A percentile compares a stretch with the other conserved stretches of the same genome.
phyloP scores from a whole-genome alignment of 2,113 vertebrate species.

The Heteronetta atricapilla region DNA sequence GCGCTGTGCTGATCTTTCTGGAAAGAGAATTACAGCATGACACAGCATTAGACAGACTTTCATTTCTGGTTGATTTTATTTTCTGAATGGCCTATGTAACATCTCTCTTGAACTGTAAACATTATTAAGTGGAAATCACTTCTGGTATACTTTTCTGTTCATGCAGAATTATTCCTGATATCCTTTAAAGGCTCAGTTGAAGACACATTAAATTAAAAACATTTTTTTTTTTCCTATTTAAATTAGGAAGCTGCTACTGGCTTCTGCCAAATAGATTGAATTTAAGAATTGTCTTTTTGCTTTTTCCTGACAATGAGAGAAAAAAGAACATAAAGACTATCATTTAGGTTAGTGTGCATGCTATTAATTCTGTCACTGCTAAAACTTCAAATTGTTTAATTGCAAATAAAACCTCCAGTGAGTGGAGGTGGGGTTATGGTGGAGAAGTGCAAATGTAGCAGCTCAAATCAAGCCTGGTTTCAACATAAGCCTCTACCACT shows the following conservation, averaged over 20 bases:
- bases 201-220: background rate
- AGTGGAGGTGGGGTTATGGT: background rate
- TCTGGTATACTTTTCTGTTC: background rate
- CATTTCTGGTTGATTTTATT: background rate
- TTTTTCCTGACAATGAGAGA: background rate
- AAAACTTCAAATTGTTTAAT: conserved; percentile 6
- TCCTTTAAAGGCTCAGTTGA: background rate
- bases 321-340: background rate
- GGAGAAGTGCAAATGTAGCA: background rate
- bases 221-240: background rate
- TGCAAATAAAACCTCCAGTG: background rate
- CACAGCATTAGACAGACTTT: background rate
- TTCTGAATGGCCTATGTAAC: background rate
- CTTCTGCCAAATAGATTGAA: background rate
- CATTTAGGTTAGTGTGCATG: background rate
- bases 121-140: background rate
- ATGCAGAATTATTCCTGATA: background rate
- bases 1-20: background rate
- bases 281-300: background rate
- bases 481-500: background rate
- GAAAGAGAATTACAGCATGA: background rate
- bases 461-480: background rate
- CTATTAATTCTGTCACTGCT: background rate
- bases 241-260: background rate
- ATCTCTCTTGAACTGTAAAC: background rate